Evolutionary conservation across 2,113 vertebrate species (phyloP), one percentile per base, ranked within the genome.

Genomic region (Nothocercus julius): DNA sequence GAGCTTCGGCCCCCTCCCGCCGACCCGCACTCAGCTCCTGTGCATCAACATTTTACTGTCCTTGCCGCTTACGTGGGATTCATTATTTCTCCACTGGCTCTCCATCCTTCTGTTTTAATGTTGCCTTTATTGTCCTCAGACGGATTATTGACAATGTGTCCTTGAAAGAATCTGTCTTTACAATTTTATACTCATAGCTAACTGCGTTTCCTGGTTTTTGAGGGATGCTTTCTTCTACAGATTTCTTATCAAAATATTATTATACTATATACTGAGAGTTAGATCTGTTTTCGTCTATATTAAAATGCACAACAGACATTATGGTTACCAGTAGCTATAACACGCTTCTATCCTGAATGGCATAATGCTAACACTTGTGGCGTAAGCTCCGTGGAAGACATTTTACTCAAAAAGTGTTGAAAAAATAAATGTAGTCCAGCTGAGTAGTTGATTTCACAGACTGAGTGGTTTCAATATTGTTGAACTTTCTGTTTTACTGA

Each of bases 21-120:
- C 7, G 32, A 44, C 44, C 40, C 38, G 9, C 47, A 45, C n/a
- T 44, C 34, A 73, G 38, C 61, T 58, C n/a, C 38, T 58, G 61
- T 1, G 1, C 27, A 61, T 27, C 5, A 49, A 13, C 38, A 2
- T 66, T 9, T 53, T 40, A 32, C 13, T 45, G 53, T 2, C n/a
- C 20, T 9, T 72, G 24, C 53, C 30, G 4, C 24, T 79, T 16
- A 13, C 0, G 0, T 16, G 10, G 59, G 40, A 74, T 56, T 75
- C 22, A 24, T 24, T 10, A 53, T 28, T 51, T 62, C 63, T 32
- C 13, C 38, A 1, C 0, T 9, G 28, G 18, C 15, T 61, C 11
- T 47, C 72, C 13, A 24, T 67, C 51, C 30, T 68, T 47, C 34
- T 40, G 22, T 15, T 61, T 54, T 51, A 34, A 47, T 2, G 5